A percentile compares a stretch with the other conserved stretches of the same genome.
Conservation (phyloP, 2,888 invertebrate genomes). For the Clistopyga incitator region DNA sequence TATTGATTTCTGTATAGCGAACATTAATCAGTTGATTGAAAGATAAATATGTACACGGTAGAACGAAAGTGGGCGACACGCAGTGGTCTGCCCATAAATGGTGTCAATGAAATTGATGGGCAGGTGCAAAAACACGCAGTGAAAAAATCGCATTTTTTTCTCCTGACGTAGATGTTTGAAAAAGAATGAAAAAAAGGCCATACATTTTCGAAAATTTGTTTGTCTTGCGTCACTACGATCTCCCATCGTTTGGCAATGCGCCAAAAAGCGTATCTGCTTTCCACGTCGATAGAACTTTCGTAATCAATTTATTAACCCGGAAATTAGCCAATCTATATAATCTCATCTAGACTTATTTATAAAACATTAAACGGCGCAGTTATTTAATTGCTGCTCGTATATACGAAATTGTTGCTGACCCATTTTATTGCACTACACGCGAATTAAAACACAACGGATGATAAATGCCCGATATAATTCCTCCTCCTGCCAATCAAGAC, state of each 20-base stretch:
- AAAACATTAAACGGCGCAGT: background rate
- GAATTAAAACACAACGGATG: slow-evolving; percentile 8
- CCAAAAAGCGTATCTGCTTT: background rate
- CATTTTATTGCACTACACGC: background rate
- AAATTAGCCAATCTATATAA: slow-evolving; percentile 14
- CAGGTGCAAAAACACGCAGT: background rate
- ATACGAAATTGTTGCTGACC: background rate
- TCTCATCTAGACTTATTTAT: slow-evolving; percentile 5
- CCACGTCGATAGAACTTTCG: slow-evolving; percentile 12
- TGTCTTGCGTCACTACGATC: slow-evolving; percentile 11
- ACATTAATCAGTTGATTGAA: too few relatives aligned
- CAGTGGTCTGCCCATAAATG: background rate
- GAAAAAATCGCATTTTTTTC: background rate
- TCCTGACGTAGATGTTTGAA: background rate
- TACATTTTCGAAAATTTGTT: background rate
- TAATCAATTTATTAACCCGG: slow-evolving; percentile 1
- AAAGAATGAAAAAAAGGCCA: too few relatives aligned
- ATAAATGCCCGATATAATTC: slow-evolving; percentile 12
- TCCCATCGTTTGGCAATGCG: background rate
- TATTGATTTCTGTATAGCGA: too few relatives aligned
- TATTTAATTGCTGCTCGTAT: slow-evolving; percentile 3
- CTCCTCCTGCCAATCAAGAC: slow-evolving; percentile 27
- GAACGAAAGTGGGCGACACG: too few relatives aligned
- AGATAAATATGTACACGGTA: background rate
- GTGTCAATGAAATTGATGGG: background rate